Evolutionary conservation across 2,888 invertebrate genomes (phyloP), one percentile per base, ranked within the genome.

Genomic region (Spialia ferax): DNA sequence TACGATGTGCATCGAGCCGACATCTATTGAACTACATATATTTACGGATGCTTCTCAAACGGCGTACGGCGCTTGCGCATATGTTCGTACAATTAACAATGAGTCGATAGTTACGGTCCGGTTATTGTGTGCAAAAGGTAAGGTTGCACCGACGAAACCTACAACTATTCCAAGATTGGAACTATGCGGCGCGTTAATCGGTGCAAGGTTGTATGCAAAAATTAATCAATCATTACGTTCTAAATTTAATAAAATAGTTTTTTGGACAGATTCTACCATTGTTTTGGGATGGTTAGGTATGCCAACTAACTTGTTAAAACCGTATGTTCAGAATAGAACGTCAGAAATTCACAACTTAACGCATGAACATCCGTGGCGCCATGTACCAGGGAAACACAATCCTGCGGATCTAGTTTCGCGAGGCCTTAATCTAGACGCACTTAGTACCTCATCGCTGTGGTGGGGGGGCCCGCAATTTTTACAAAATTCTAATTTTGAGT

Each of bases 231-330:
- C 63, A 10, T 18, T 63, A 26, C n/a, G 13, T 10, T 54, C n/a
- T 42, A 5, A 59, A 1, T 48, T 42, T 42, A 8, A 48, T 63
- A 7, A 56, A 45, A 7, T 63, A 71, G 11, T 54, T 69, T 69
- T 68, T 26, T 76, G 79, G 76, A 70, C 76, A 0, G 77, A 75
- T 55, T n/a, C n/a, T n/a, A n/a, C n/a, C n/a, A n/a, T n/a, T n/a
- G n/a, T n/a, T n/a, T n/a, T n/a, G n/a, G n/a, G 70, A 11, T 77
- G 75, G 76, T 50, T 74, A 13, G 48, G 54, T 5, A 57, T 50
- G 56, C 29, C 56, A 7, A 63, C 69, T 15, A 56, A 59, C 5
- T 23, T 54, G 32, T 23, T 70, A 0, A 72, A 72, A 55, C 62
- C 68, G 1, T 72, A 70, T 42, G 72, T 72, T 13, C 64, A 54